Conservation (phyloP, 2,797 vertebrate genomes). For the Onychomys arenicola region DNA sequence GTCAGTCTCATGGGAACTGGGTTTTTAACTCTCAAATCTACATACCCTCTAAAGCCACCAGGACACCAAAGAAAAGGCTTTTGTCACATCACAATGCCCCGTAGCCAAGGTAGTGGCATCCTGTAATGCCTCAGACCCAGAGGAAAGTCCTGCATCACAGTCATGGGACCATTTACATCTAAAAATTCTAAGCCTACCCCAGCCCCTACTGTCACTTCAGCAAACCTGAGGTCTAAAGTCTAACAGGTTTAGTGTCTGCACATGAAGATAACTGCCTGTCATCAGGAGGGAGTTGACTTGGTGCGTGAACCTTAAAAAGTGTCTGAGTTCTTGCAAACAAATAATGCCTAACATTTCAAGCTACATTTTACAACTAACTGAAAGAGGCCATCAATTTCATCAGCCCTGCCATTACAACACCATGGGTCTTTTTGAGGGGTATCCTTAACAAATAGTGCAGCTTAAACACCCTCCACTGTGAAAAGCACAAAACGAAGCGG, state of each 20-base stretch:
- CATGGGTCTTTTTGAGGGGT: neutral
- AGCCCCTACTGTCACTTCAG: neutral
- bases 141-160: neutral
- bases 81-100: neutral
- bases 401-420: neutral
- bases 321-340: constrained; percentile 38
- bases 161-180: neutral
- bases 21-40: neutral
- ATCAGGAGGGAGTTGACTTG: neutral
- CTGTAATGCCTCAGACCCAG: neutral
- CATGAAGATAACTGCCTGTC: neutral
- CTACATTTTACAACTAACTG: constrained; percentile 46
- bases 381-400: neutral
- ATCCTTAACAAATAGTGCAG: constrained; percentile 13
- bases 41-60: neutral
- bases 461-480: neutral
- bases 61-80: neutral
- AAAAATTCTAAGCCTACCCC: neutral
- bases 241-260: neutral
- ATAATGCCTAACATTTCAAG: constrained; percentile 19
- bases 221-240: neutral
- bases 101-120: neutral
- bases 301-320: neutral
- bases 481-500: neutral
- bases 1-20: neutral